Base-by-base conservation (phyloP, 2,797 vertebrate species). In the Brachyalestes nurse region DNA sequence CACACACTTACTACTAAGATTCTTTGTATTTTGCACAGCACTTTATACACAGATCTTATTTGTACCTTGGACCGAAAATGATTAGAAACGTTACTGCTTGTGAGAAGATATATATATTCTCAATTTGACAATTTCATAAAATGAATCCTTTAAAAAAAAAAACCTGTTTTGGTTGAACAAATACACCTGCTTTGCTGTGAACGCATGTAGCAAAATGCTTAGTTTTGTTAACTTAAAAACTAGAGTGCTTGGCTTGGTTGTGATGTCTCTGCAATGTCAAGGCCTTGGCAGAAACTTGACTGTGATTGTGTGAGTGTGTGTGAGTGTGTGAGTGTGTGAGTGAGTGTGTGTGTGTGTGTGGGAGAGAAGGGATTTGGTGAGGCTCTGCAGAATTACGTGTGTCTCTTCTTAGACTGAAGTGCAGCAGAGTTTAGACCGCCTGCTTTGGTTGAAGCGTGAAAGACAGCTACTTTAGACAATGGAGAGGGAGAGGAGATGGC, bases 141-240 rank as follows among this genome's bases (percentile, higher is more conserved):
- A 17, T 16, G 17, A 14, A 16, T 53, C 13, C 16, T 17, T 53
- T 53, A 2, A 28, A 28, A 28, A 28, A 3, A 28, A 17, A 5
- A 53, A 45, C 42, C 2, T 45, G 17, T 21, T 57, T 57, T 21
- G n/a, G 19, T 57, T 0, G 51, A 57, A 64, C 4, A 49, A 38
- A 60, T 13, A 23, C 2, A 45, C 17, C 38, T 64, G 85, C 89
- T 91, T 92, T 91, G 90, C 91, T 81, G 89, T 86, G 77, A 87
- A 66, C 86, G 40, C 87, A 84, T 85, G 85, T 80, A 88, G 88
- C 90, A 91, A 92, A 91, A 93, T 93, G 91, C 92, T 89, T 90
- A 72, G 91, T 91, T 92, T 91, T 92, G 87, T 74, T 72, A 58
- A 49, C 58, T n/a, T 88, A 84, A 90, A 88, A 87, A 87, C 88